phyloP scores from a whole-genome alignment of 2,113 vertebrate genomes.

The Sander vitreus region DNA sequence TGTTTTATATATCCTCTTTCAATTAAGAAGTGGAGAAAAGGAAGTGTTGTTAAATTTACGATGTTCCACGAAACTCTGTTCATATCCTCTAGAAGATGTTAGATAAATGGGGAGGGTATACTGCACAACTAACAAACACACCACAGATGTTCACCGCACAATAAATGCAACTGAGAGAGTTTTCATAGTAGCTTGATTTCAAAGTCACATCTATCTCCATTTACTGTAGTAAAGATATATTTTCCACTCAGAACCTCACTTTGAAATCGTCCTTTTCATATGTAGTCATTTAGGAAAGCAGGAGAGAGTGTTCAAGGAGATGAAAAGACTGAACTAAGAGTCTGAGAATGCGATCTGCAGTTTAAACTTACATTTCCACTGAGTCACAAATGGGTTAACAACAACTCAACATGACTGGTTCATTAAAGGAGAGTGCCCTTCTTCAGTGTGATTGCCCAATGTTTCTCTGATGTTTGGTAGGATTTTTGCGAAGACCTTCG shows the following conservation, averaged over 20 bases:
- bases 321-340: not conserved
- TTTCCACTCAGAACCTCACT: not conserved
- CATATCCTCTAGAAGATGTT: constrained; percentile 21
- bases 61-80: not conserved
- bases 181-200: not conserved
- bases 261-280: not conserved
- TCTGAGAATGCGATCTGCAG: constrained; percentile 23
- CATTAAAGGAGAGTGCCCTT: constrained; percentile 19
- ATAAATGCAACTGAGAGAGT: not conserved
- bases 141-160: not conserved
- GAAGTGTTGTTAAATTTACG: not conserved
- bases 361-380: not conserved
- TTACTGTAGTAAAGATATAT: not conserved
- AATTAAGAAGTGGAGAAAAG: not conserved
- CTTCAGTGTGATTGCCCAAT: constrained; percentile 18
- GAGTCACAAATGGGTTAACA: constrained; percentile 1
- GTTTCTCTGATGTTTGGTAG: not conserved
- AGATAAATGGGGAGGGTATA: not conserved
- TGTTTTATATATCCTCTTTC: constrained; percentile 14
- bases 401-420: not conserved
- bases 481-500: constrained; percentile 3
- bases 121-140: constrained; percentile 25
- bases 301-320: not conserved
- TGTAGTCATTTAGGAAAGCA: not conserved
- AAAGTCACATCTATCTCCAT: not conserved